Evolutionary conservation across 2,797 vertebrate species (phyloP).

Genomic region (Amblyopsis hoosieri): DNA sequence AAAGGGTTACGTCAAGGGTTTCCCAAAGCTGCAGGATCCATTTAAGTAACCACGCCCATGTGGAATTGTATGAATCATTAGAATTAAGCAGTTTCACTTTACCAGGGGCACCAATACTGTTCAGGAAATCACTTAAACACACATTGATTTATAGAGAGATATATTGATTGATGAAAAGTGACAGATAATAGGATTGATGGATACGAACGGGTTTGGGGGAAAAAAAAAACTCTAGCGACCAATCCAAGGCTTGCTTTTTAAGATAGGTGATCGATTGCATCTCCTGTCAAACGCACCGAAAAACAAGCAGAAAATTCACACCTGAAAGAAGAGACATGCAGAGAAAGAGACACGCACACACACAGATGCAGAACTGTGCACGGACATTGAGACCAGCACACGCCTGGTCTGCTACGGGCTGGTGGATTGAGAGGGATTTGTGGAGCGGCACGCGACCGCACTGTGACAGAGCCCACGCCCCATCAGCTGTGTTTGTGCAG

Average conservation of each 20-base stretch:
- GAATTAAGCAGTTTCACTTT: too few species aligned
- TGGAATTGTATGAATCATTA: too few species aligned
- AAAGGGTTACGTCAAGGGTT: too few species aligned
- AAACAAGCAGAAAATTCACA: conserved; percentile 17
- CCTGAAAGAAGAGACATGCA: conserved; percentile 13
- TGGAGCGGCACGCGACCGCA: conserved; percentile 85
- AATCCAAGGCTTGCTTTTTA: conserved; percentile 11
- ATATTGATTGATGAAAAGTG: conserved; percentile 43
- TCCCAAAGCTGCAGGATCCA: too few species aligned
- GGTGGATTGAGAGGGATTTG: conserved; percentile 69
- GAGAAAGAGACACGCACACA: conserved; percentile 31
- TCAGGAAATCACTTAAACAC: conserved; percentile 17
- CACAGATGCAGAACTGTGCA: conserved; percentile 37
- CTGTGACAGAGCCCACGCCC: conserved; percentile 56
- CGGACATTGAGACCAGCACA: conserved; percentile 17
- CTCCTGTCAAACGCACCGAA: conserved; percentile 22
- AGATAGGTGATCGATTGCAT: conserved; percentile 32
- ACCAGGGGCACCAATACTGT: not conserved
- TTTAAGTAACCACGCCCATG: too few species aligned
- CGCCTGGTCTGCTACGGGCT: conserved; percentile 34
- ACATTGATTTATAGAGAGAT: conserved; percentile 34
- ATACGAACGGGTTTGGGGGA: conserved; percentile 34
- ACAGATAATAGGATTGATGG: conserved; percentile 58
- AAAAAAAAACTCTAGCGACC: conserved; percentile 45
- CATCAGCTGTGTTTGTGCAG: conserved; percentile 98